These are phyloP conservation scores for Smutsia temminckii DNA, from an alignment of 2,797 vertebrate species.

Conservation along the genomic window DNA sequence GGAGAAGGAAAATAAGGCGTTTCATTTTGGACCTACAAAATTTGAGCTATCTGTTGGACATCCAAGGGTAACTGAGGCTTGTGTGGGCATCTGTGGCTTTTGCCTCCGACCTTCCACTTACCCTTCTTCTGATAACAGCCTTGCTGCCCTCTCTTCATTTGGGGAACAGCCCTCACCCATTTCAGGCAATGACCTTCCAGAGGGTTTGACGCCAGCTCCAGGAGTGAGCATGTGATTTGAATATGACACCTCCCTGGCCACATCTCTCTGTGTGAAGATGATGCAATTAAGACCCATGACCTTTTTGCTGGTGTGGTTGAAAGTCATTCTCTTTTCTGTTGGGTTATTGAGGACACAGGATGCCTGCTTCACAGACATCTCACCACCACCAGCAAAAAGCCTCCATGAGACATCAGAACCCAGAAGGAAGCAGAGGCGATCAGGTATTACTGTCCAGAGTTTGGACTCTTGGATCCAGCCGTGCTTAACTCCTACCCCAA, in stretches of 20 bases:
- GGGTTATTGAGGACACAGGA: neutral
- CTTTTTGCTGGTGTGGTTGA: neutral
- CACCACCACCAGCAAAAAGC: neutral
- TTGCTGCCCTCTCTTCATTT: neutral
- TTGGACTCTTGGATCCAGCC: neutral
- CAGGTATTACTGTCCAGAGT: neutral
- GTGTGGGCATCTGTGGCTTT: neutral
- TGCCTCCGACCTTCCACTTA: neutral
- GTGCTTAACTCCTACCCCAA: neutral
- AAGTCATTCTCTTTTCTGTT: neutral
- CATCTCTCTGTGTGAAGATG: neutral
- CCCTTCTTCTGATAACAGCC: neutral
- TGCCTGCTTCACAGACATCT: neutral
- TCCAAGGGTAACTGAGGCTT: too few relatives aligned
- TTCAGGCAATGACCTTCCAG: neutral
- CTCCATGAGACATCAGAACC: neutral
- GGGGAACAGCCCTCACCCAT: too few relatives aligned
- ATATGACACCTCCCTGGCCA: neutral
- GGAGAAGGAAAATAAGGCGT: neutral
- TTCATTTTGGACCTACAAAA: neutral
- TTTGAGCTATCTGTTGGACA: neutral
- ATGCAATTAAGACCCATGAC: neutral
- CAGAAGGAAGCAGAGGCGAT: neutral
- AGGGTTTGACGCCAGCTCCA: neutral
- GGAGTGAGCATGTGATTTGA: neutral